phyloP scores from a whole-genome alignment of 1,140 invertebrate species.

The Maniola jurtina region DNA sequence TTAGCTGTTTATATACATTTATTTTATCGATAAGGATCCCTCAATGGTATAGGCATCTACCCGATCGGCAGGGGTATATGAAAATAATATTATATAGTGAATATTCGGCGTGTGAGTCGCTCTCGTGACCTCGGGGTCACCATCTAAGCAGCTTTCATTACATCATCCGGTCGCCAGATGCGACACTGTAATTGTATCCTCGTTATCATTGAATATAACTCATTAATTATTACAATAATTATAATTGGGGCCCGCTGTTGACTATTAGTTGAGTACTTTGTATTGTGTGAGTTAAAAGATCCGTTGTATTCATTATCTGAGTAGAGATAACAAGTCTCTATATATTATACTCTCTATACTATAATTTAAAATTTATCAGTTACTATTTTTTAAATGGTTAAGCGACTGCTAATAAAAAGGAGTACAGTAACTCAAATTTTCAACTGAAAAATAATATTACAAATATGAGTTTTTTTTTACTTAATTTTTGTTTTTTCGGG shows the following conservation, averaged over 20 bases:
- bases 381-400: no score
- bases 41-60: no score
- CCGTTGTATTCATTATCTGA: background rate
- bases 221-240: constrained; percentile 9
- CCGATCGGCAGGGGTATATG: no score
- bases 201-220: constrained; percentile 11
- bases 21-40: no score
- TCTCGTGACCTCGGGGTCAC: constrained; percentile 1
- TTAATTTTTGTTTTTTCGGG: no score
- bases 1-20: no score
- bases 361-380: no score
- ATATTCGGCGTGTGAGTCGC: constrained; percentile 2
- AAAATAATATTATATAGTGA: background rate
- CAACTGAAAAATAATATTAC: no score
- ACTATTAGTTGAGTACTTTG: background rate
- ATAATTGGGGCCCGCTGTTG: constrained; percentile 5
- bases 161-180: constrained; percentile 10
- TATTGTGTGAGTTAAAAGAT: background rate
- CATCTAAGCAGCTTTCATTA: constrained; percentile 6
- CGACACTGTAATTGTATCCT: constrained; percentile 9
- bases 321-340: background rate
- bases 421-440: no score
- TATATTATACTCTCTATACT: no score
- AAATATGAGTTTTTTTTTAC: no score
- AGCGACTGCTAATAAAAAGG: no score